Percentiles rank a stretch among this genome's conserved stretches.
phyloP scores from a whole-genome alignment of 1,140 invertebrate species.

The Holotrichia oblita region DNA sequence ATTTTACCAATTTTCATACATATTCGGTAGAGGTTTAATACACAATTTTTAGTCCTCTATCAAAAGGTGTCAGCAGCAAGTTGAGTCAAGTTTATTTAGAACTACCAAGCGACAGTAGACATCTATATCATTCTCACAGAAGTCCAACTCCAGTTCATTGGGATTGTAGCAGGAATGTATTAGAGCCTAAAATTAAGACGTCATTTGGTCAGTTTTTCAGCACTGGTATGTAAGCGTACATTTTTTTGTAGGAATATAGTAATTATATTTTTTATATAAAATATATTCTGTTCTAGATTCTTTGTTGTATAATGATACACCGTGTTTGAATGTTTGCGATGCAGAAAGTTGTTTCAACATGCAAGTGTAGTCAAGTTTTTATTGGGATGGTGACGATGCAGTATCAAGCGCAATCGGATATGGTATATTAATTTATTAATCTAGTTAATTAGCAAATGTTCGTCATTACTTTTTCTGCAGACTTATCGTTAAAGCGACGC shows the following conservation, averaged over 20 bases:
- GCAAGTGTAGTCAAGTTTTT: constrained; percentile 96
- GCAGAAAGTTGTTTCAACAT: constrained; percentile 84
- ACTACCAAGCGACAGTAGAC: constrained; percentile 79
- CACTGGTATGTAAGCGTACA: constrained; percentile 65
- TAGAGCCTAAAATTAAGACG: constrained; percentile 65
- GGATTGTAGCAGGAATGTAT: constrained; percentile 64
- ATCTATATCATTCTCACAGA: constrained; percentile 68
- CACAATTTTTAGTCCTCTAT: constrained; percentile 72
- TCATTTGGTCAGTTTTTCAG: constrained; percentile 72
- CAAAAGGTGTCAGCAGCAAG: constrained; percentile 66
- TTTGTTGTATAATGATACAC: constrained; percentile 76
- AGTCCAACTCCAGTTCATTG: constrained; percentile 71
- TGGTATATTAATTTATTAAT: constrained; percentile 65
- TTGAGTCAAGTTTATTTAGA: constrained; percentile 83
- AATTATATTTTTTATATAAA: background rate
- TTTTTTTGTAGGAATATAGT: background rate
- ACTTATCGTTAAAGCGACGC: too few relatives aligned
- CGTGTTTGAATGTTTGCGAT: constrained; percentile 78
- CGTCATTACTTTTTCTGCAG: too few relatives aligned
- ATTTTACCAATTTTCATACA: background rate
- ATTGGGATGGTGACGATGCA: constrained; percentile 99
- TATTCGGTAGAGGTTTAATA: background rate
- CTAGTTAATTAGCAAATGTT: background rate
- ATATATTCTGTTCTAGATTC: constrained; percentile 71
- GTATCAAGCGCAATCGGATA: constrained; percentile 95